Evolutionary conservation across 2,888 invertebrate genomes (phyloP), one percentile per base, ranked within the genome.

Genomic region (Sesamia inferens): DNA sequence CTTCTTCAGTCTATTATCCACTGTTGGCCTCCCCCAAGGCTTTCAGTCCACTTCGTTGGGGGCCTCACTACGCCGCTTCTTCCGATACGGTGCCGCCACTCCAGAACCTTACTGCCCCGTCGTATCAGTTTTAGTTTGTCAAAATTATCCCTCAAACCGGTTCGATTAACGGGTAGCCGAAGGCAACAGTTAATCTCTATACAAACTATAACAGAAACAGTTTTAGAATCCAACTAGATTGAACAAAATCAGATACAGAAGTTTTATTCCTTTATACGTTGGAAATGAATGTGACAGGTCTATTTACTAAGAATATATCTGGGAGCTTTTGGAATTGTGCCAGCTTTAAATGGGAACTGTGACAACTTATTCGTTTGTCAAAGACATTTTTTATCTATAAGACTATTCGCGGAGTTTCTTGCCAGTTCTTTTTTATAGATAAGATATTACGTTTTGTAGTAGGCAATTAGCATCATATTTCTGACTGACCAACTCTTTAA

Each of bases 301-400:
- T 59, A 73, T 73, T 73, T 48, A 39, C 24, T n/a, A 14, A 31
- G 4, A 24, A n/a, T 24, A 13, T 42, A 24, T 39, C 19, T 58
- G n/a, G n/a, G 42, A 73, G n/a, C 8, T 4, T 68, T 69, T 69
- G 69, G 68, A 51, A 42, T 19, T 19, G 19, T 39, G 65, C 51
- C 67, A 66, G 22, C 13, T 22, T 13, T 6, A 22, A 51, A 66
- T 22, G 24, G 14, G 22, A 39, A 51, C 10, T 42, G 22, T 24
- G 19, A 42, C 10, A 39, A 5, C 22, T 42, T 19, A 42, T 69
- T 67, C 14, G 19, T 42, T 31, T 0, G 16, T 39, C 16, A 47
- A 10, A 24, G 44, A 55, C 5, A 13, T 5, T 55, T 55, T 54
- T 44, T 22, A 5, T n/a, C 11, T n/a, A 0, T 11, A 22, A n/a